Percentiles rank a stretch among this genome's conserved stretches.
These are phyloP conservation scores for Pholis gunnellus DNA, from an alignment of 2,113 vertebrate species.

Conservation along the genomic window DNA sequence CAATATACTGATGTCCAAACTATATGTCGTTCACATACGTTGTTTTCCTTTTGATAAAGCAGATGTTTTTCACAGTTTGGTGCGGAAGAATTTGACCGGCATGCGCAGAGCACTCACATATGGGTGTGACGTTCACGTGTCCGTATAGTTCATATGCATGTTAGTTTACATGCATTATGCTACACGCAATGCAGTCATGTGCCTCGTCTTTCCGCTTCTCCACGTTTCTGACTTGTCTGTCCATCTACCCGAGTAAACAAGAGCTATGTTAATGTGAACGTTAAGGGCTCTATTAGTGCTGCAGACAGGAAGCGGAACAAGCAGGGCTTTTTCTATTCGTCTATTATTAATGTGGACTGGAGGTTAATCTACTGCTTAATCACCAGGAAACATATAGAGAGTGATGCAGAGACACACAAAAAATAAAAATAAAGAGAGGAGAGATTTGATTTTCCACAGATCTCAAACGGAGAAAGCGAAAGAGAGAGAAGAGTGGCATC, in stretches of 20 bases:
- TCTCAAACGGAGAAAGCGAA: slow-evolving; percentile 35
- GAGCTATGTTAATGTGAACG: slow-evolving; percentile 73
- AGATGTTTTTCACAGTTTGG: not conserved
- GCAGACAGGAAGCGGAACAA: slow-evolving; percentile 80
- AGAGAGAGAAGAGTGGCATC: not conserved
- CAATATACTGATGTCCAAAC: not conserved
- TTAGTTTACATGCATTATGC: slow-evolving; percentile 17
- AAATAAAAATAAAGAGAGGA: slow-evolving; percentile 26
- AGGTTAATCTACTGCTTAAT: slow-evolving; percentile 83
- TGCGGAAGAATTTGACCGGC: not conserved
- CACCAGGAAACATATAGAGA: slow-evolving; percentile 74
- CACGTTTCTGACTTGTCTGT: slow-evolving; percentile 48
- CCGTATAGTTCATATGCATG: not conserved
- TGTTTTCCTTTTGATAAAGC: not conserved
- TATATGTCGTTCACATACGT: not conserved
- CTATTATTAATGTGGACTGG: slow-evolving; percentile 81
- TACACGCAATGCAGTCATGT: slow-evolving; percentile 34
- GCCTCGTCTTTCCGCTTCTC: slow-evolving; percentile 30
- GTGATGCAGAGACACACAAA: slow-evolving; percentile 47
- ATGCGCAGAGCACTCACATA: not conserved
- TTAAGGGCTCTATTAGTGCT: slow-evolving; percentile 79
- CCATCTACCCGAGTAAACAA: slow-evolving; percentile 70
- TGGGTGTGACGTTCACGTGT: not conserved
- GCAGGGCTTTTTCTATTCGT: slow-evolving; percentile 76
- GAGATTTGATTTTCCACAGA: slow-evolving; percentile 19